Conservation (phyloP, 1,140 invertebrate genomes). For the Drosophila nebulosa region DNA sequence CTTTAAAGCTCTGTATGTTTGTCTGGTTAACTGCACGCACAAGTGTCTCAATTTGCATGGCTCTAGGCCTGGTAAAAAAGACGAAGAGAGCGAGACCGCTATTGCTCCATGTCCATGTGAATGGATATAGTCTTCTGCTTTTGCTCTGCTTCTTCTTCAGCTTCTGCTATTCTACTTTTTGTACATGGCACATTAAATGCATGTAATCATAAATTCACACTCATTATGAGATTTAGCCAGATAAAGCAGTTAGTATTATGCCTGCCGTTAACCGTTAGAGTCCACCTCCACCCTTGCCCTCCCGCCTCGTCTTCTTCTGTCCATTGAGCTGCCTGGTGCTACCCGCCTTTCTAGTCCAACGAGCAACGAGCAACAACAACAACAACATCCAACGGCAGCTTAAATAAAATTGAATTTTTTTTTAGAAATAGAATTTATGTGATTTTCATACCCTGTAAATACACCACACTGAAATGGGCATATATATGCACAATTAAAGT, state of each 20-base stretch:
- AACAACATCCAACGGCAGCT: background rate
- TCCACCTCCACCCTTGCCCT: background rate
- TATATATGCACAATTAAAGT: too few relatives aligned
- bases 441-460: background rate
- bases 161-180: too few relatives aligned
- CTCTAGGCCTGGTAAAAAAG: constrained; percentile 31
- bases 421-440: constrained; percentile 18
- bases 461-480: too few relatives aligned
- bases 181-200: constrained; percentile 60
- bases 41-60: constrained; percentile 74
- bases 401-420: constrained; percentile 8
- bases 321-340: background rate
- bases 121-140: background rate
- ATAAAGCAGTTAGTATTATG: constrained; percentile 10
- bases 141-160: too few relatives aligned
- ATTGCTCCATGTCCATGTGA: background rate
- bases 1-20: background rate
- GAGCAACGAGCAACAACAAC: background rate
- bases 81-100: background rate
- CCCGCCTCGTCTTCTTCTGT: background rate
- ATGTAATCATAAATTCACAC: constrained; percentile 78
- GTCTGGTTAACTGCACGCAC: constrained; percentile 42
- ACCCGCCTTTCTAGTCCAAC: background rate
- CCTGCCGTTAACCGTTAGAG: background rate
- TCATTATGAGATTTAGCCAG: constrained; percentile 74